Conservation (phyloP, 2,113 vertebrate species). For the Indicator maculatus region DNA sequence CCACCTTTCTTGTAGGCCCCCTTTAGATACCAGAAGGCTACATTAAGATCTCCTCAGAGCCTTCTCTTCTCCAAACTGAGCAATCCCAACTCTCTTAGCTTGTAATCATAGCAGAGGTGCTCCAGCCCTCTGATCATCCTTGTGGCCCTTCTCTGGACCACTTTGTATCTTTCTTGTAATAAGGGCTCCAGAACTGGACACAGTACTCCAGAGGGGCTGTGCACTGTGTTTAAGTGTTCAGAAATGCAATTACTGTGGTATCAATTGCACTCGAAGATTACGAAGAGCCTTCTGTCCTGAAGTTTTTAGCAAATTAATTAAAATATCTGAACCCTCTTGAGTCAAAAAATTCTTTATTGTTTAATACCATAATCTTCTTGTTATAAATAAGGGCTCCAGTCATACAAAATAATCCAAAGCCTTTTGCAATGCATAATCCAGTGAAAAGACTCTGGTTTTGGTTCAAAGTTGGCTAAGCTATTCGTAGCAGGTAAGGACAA, state of each 20-base stretch:
- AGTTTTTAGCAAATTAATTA: constrained; percentile 58
- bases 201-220: background rate
- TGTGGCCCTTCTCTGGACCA: too few species aligned
- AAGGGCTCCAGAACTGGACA: too few species aligned
- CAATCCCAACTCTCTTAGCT: too few species aligned
- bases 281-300: constrained; percentile 9
- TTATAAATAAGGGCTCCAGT: constrained; percentile 46
- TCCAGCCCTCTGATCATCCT: too few species aligned
- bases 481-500: constrained; percentile 28
- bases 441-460: constrained; percentile 25
- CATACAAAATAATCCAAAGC: constrained; percentile 62
- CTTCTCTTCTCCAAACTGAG: too few species aligned
- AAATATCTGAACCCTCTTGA: constrained; percentile 23
- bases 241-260: background rate
- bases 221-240: background rate
- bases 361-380: constrained; percentile 69
- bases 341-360: constrained; percentile 51
- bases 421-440: constrained; percentile 62
- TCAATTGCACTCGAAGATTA: constrained; percentile 43
- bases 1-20: too few species aligned
- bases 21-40: too few species aligned
- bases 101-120: too few species aligned
- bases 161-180: too few species aligned
- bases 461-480: constrained; percentile 16
- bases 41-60: too few species aligned